phyloP scores from a whole-genome alignment of 2,888 invertebrate genomes.

The Bembecia ichneumoniformis region DNA sequence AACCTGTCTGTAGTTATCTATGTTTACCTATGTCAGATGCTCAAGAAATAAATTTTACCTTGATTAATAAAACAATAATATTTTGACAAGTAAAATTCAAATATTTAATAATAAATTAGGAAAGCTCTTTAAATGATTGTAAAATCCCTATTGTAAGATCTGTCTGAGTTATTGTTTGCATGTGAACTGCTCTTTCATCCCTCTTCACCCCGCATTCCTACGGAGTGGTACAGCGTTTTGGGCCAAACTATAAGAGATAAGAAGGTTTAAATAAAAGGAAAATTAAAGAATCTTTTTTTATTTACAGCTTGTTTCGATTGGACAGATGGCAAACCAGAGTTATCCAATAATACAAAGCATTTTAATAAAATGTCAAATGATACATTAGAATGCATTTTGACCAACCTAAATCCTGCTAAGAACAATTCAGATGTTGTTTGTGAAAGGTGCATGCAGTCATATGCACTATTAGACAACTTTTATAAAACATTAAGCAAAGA shows the following conservation, averaged over 20 bases:
- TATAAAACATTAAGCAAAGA: constrained; percentile 71
- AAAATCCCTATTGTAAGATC: neutral
- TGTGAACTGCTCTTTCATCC: too few relatives aligned
- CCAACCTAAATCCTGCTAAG: constrained; percentile 24
- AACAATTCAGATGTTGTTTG: constrained; percentile 57
- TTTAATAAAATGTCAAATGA: constrained; percentile 60
- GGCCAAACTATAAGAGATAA: too few relatives aligned
- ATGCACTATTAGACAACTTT: constrained; percentile 67
- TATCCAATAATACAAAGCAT: constrained; percentile 60
- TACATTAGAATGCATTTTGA: constrained; percentile 54
- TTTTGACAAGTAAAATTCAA: too few relatives aligned
- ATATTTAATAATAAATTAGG: too few relatives aligned
- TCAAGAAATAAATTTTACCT: too few relatives aligned
- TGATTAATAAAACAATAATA: too few relatives aligned
- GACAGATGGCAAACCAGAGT: constrained; percentile 42
- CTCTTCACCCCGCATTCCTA: too few relatives aligned
- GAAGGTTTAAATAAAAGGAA: neutral
- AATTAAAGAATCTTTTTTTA: constrained; percentile 4
- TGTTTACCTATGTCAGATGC: too few relatives aligned
- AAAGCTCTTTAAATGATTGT: constrained; percentile 2
- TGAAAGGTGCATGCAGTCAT: constrained; percentile 65
- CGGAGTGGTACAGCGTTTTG: too few relatives aligned
- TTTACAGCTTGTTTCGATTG: constrained; percentile 73
- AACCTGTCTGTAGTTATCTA: too few relatives aligned
- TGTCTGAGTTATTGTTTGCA: too few relatives aligned